Conservation (phyloP, 1,140 invertebrate genomes). For the Thaumatotibia leucotreta region DNA sequence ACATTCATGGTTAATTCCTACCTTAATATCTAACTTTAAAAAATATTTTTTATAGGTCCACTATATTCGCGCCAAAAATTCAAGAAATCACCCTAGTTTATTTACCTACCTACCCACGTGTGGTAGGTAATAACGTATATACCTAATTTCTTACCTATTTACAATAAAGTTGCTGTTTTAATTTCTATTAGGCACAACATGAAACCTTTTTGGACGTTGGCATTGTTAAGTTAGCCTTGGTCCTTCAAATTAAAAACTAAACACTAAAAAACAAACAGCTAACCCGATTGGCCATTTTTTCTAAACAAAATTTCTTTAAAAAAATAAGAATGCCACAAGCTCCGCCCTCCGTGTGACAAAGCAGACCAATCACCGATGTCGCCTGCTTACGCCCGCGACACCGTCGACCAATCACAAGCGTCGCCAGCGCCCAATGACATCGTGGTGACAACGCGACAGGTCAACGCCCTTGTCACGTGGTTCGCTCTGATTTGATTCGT, state of each 20-base stretch:
- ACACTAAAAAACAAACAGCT: conserved; percentile 14
- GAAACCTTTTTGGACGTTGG: too few species aligned
- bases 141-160: too few species aligned
- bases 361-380: conserved; percentile 60
- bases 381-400: conserved; percentile 60
- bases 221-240: not conserved
- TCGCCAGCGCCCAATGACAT: conserved; percentile 65
- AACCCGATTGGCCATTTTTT: conserved; percentile 4
- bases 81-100: too few species aligned
- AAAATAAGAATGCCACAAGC: conserved; percentile 37
- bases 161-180: too few species aligned
- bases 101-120: too few species aligned
- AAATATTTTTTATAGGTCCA: too few species aligned
- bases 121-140: too few species aligned
- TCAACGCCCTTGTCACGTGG: conserved; percentile 53
- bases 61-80: too few species aligned
- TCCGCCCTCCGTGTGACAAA: conserved; percentile 59
- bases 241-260: not conserved
- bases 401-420: conserved; percentile 49
- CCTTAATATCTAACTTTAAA: too few species aligned
- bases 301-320: conserved; percentile 1
- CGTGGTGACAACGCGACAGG: conserved; percentile 56
- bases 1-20: too few species aligned
- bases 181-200: too few species aligned
- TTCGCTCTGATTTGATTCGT: conserved; percentile 23